Evolutionary conservation across 2,888 invertebrate genomes (phyloP), one percentile per base, ranked within the genome.

Genomic region (Chorisops tibialis): DNA sequence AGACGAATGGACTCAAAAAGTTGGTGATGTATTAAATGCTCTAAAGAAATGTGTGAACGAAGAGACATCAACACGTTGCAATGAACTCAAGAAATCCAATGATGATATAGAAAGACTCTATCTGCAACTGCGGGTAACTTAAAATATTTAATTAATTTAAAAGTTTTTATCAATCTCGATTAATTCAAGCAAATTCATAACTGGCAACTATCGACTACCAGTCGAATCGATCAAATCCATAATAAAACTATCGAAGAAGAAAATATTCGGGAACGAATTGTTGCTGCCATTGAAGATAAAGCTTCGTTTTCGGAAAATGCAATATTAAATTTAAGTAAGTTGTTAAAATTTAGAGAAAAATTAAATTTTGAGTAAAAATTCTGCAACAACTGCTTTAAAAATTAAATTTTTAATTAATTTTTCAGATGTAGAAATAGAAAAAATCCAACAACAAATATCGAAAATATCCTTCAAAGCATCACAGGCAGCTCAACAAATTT

Each of bases 71-170:
- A 71, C 82, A 3, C 72, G 82, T 0, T 76, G 78, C 1, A 79
- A 81, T 70, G 81, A 81, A 74, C 74, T 80, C 0, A 81, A 81
- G 6, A 82, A 82, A 70, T 82, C 82, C 67, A 81, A 80, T 60
- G 82, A 81, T 64, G 82, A 82, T 65, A 65, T 83, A 51, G 71
- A 81, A 0, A 82, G 82, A 70, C 73, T 62, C 37, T 43, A 16
- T 64, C 66, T 80, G 16, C 80, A 81, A 58, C 74, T 81, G 62
- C 81, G 81, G 78, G 81, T 62, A 59, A 12, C 16, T 43, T 51
- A 12, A 12, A 30, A 37, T 51, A 9, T 2, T 12, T 6, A 16
- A 37, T 16, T 4, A 18, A 45, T 35, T n/a, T 43, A 47, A 48
- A 43, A 11, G 43, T 14, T n/a, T 47, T 18, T 47, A 14, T 24